Evolutionary conservation across 2,888 invertebrate genomes (phyloP), one percentile per base, ranked within the genome.

Genomic region (Caenorhabditis wallacei): DNA sequence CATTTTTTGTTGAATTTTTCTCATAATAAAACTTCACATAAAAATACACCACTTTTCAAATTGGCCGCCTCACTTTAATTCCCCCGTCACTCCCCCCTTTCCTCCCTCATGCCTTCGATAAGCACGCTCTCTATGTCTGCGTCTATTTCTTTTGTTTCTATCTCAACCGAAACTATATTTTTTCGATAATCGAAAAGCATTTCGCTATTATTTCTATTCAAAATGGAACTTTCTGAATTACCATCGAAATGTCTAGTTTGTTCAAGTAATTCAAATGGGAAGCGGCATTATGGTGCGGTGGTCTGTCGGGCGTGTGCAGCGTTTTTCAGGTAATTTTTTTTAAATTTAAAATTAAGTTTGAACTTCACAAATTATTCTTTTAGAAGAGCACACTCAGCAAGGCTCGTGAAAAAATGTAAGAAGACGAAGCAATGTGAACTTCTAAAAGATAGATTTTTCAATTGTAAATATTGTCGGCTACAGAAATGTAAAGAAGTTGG

Each of bases 301-400:
- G 61, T 61, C 11, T 61, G 61, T 13, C 13, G 61, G 26, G 61
- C 61, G n/a, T 61, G 61, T 43, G 61, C 61, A 8, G 61, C 61
- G 0, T 61, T 61, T 26, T 61, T 61, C 13, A 43, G 61, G 61
- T 61, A 13, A 22, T 24, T 35, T 56, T 35, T 56, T 10, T 2
- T n/a, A 35, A 54, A 48, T 48, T n/a, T 8, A 5, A 2, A 40
- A 40, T 13, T 2, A 40, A 40, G n/a, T n/a, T n/a, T n/a, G n/a
- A 40, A 13, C 16, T 10, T 40, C 5, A 40, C 11, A 10, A 5
- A 40, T 2, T 2, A 2, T 4, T 18, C 1, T 40, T 37, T 40
- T 35, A 59, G 57, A 40, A 37, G 57, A 59, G 37, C 40, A 30
- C 20, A 10, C 1, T 3, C 30, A 30, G 3, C 30, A 8, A 30